Base-by-base conservation (phyloP, 2,113 vertebrate species). In the Anhinga anhinga region DNA sequence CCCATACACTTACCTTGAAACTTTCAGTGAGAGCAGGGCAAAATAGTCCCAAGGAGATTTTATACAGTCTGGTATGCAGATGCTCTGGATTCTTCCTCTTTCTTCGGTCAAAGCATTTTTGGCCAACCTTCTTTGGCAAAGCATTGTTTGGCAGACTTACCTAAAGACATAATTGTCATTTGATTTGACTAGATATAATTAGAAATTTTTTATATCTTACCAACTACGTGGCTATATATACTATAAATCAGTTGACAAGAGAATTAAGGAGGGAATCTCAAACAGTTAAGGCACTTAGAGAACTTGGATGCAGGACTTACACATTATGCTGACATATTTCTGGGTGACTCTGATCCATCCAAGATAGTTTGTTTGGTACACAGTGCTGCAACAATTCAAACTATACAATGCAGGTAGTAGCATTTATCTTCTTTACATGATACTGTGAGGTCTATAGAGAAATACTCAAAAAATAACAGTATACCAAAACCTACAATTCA, bases 231-330 rank as follows among this genome's bases (percentile, higher is more conserved):
- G 70, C 95, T 96, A 95, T 97, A 95, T 97, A 91, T 96, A 94
- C 97, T 98, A 98, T 98, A 98, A 98, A 98, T 98, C 98, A 98
- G 98, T 97, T 97, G 94, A 97, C 96, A 97, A 98, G 96, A 96
- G 94, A 97, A 71, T 92, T 96, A 95, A 97, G 92, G 86, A 88
- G 86, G 81, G 82, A 98, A 94, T 91, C 90, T 95, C 18, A 22
- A 58, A 91, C 93, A 94, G 76, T 95, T 82, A 89, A 92, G 65
- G 90, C 87, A 94, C 52, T 90, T 85, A 36, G 47, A 84, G 73
- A 70, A 87, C 77, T 88, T 88, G 53, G 53, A 87, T 42, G 36
- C 30, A 78, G 58, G 82, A 50, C 40, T 84, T 61, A 50, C 5
- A 30, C 38, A 50, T 61, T 74, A 63, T 67, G 52, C 52, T 91